Evolutionary conservation across 2,888 invertebrate genomes (phyloP).

Genomic region (Callosobruchus maculatus): DNA sequence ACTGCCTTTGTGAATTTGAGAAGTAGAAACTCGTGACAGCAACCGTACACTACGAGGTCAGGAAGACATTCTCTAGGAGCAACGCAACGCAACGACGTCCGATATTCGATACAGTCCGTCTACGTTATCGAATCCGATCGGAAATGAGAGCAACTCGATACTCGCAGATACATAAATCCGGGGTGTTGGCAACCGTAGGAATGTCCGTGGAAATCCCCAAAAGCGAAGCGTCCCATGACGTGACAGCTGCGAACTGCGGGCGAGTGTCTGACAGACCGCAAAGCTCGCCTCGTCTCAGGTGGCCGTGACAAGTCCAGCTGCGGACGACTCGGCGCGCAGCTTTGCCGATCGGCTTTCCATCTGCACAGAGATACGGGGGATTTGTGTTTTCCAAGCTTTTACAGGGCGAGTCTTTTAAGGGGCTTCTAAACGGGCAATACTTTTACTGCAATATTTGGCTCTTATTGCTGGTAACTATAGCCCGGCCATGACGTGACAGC

Average conservation of each 20-base stretch:
- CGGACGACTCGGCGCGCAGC: not conserved
- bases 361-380: too few species aligned
- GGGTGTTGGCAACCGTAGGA: not conserved
- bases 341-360: not conserved
- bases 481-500: not conserved
- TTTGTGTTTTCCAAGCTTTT: too few species aligned
- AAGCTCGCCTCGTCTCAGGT: not conserved
- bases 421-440: too few species aligned
- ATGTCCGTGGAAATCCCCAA: not conserved
- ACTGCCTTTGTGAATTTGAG: too few species aligned
- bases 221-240: not conserved
- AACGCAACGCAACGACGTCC: not conserved
- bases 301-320: not conserved
- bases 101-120: not conserved
- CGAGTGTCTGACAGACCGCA: not conserved
- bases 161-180: not conserved
- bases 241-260: not conserved
- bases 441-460: too few species aligned
- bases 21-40: too few species aligned
- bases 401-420: too few species aligned
- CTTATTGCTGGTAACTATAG: too few species aligned
- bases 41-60: too few species aligned
- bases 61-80: too few species aligned
- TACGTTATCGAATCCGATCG: not conserved
- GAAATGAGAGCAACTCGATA: not conserved